Base-by-base conservation (phyloP, 1,140 invertebrate genomes). In the Cherax destructor region DNA sequence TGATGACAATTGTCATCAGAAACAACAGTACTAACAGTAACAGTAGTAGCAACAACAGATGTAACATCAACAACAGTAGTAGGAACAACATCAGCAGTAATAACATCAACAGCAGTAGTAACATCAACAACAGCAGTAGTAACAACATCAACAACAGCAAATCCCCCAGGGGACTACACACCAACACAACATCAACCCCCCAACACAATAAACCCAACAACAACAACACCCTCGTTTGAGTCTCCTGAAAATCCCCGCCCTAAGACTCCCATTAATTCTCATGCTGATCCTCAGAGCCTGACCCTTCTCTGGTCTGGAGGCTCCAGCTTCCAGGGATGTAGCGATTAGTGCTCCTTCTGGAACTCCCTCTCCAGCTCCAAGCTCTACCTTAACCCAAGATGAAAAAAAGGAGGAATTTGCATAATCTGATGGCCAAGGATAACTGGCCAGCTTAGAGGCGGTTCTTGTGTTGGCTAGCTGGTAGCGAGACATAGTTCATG, bases 181-280 rank as follows among this genome's bases (percentile, higher is more conserved):
- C 69, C 5, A 65, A 13, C 69, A 74, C n/a, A 30, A n/a, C 24
- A 24, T 24, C 69, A 74, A n/a, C 24, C 69, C 69, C 5, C 30
- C 30, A 41, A 41, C 0, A 74, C 69, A 30, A 74, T 11, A 74
- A 74, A 74, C 4, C 69, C 24, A 74, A 21, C 69, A 41, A 21
- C 69, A 41, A 30, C 69, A 5, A 30, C n/a, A 3, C 24, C n/a
- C 69, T 74, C 69, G 24, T 74, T n/a, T 30, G 24, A 74, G 69
- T n/a, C n/a, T 30, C 69, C 69, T 69, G 16, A 30, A 74, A 74
- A 74, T 18, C 18, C 69, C n/a, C 69, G n/a, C 6, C 69, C 69
- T 74, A 74, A 74, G 69, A 74, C 69, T 74, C 5, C 69, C 69
- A 74, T 30, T 74, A 74, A 74, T 24, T 74, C 69, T 74, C 69